Evolutionary conservation across 2,113 vertebrate genomes (phyloP).

Genomic region (Dinomys branickii): DNA sequence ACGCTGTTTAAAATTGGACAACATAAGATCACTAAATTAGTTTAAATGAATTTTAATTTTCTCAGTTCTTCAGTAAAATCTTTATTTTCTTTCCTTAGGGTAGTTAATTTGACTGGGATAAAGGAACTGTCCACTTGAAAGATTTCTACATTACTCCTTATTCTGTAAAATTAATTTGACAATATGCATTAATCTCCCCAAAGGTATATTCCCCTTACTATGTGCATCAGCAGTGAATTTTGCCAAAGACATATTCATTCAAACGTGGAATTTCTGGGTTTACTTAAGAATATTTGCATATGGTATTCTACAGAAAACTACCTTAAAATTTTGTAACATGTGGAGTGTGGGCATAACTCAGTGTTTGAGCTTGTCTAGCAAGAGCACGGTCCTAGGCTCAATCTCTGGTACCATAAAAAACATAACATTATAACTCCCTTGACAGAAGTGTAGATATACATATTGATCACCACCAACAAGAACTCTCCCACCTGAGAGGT

Average conservation of each 20-base stretch:
- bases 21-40: not conserved
- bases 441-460: conserved; percentile 11
- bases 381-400: not conserved
- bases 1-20: not conserved
- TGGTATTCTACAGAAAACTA: not conserved
- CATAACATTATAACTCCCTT: not conserved
- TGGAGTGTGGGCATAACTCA: not conserved
- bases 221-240: not conserved
- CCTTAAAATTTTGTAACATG: not conserved
- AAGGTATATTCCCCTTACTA: not conserved
- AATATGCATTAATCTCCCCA: not conserved
- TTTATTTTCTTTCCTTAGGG: conserved; percentile 4
- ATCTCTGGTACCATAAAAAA: not conserved
- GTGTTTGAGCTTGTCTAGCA: not conserved
- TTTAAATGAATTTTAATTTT: conserved; percentile 6
- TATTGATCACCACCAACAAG: not conserved
- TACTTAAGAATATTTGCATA: not conserved
- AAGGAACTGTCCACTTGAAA: not conserved
- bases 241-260: conserved; percentile 8
- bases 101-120: not conserved
- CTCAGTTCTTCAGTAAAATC: not conserved
- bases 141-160: not conserved
- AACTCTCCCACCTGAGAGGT: not conserved
- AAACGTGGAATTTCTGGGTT: not conserved
- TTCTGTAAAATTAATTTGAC: not conserved